phyloP scores from a whole-genome alignment of 2,113 vertebrate genomes.

The Misgurnus anguillicaudatus region DNA sequence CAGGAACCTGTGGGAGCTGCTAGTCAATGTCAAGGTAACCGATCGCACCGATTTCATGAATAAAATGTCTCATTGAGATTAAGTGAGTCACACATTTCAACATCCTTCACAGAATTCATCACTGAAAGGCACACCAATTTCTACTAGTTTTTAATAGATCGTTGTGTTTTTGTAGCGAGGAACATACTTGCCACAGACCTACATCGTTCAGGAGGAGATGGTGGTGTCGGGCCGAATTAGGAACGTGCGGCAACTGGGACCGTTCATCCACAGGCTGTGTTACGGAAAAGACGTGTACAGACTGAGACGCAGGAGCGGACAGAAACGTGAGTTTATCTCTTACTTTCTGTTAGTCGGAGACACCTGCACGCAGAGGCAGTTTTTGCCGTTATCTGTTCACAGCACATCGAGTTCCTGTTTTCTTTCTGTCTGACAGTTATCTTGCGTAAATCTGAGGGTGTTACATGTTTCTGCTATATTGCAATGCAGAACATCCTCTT shows the following conservation, averaged over 20 bases:
- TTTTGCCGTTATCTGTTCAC: neutral
- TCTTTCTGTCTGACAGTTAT: neutral
- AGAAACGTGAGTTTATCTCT: conserved; percentile 77
- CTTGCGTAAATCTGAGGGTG: neutral
- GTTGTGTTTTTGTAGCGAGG: conserved; percentile 79
- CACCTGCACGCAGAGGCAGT: neutral
- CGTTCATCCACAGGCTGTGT: conserved; percentile 90
- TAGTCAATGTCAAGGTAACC: conserved; percentile 88
- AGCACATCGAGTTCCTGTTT: neutral
- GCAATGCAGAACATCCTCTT: neutral
- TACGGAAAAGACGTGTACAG: conserved; percentile 89
- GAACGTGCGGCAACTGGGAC: conserved; percentile 87
- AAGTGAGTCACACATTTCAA: conserved; percentile 18
- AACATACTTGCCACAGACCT: conserved; percentile 90
- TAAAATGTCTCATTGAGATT: neutral
- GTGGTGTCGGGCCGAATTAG: conserved; percentile 83
- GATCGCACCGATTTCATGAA: neutral
- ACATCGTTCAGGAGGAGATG: conserved; percentile 95
- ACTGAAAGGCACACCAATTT: neutral
- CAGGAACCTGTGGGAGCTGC: conserved; percentile 90
- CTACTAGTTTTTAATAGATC: neutral
- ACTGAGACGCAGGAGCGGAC: conserved; percentile 78
- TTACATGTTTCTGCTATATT: neutral
- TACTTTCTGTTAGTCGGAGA: neutral
- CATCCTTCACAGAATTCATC: neutral